Evolutionary conservation across 2,797 vertebrate genomes (phyloP).

Genomic region (Podargus strigoides): DNA sequence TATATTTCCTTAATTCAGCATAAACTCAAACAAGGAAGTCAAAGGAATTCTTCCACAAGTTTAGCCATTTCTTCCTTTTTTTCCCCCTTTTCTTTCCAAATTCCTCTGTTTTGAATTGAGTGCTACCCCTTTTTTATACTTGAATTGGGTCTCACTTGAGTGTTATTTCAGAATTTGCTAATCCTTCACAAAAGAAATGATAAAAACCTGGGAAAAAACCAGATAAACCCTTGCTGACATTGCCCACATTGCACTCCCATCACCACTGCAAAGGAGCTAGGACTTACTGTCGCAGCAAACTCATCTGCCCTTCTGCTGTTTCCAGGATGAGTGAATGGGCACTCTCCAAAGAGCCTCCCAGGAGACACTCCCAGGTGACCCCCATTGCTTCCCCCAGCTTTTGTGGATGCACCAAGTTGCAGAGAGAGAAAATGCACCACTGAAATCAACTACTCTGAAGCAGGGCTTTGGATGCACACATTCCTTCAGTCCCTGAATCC

Average conservation of each 20-base stretch:
- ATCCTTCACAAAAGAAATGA: background rate
- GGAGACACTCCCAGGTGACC: background rate
- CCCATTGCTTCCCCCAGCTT: background rate
- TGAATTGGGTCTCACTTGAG: background rate
- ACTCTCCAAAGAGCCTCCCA: background rate
- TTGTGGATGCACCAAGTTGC: background rate
- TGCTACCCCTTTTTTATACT: background rate
- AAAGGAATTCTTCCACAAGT: background rate
- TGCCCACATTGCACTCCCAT: background rate
- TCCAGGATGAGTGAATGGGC: background rate
- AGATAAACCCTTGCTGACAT: background rate
- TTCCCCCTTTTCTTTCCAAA: background rate
- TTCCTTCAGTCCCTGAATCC: constrained; percentile 2
- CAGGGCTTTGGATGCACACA: background rate
- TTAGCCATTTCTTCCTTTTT: background rate
- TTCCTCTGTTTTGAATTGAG: background rate
- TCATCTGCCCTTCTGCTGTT: background rate
- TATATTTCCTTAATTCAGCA: constrained; percentile 48
- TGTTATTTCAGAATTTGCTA: background rate
- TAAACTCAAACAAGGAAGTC: constrained; percentile 13
- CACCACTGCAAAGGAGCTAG: background rate
- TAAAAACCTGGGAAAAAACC: background rate
- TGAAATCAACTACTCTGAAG: background rate
- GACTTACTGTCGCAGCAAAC: background rate
- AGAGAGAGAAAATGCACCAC: background rate